Evolutionary conservation across 1,140 invertebrate species (phyloP).

Genomic region (Pachypeltis micranthus): DNA sequence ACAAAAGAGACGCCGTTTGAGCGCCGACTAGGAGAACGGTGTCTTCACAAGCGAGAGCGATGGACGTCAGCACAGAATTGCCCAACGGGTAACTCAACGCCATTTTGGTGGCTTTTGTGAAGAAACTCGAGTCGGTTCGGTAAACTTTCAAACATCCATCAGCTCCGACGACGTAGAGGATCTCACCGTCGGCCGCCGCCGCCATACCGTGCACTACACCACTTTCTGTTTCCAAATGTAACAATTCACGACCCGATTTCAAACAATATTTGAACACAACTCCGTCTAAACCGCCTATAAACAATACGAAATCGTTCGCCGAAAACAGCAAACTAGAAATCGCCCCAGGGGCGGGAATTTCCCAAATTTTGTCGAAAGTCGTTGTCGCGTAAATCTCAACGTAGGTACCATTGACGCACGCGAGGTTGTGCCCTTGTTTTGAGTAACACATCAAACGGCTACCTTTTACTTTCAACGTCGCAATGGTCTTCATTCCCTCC

Average conservation of each 20-base stretch:
- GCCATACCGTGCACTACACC: background rate
- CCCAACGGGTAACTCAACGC: background rate
- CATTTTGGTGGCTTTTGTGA: background rate
- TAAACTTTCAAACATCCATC: background rate
- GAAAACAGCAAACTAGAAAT: background rate
- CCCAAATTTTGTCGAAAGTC: background rate
- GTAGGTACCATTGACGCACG: background rate
- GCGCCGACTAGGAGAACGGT: background rate
- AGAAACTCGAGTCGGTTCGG: background rate
- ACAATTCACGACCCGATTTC: background rate
- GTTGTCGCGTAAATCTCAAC: background rate
- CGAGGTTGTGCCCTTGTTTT: background rate
- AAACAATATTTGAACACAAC: background rate
- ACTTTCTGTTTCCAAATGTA: background rate
- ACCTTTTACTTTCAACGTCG: background rate
- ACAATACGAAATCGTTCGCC: background rate
- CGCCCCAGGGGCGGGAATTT: background rate
- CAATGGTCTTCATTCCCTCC: background rate
- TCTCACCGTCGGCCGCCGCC: background rate
- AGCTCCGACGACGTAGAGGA: background rate
- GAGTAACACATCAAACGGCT: background rate
- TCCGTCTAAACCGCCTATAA: background rate
- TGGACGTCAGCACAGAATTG: background rate
- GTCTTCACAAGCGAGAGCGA: background rate
- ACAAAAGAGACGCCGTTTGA: background rate